These are phyloP conservation scores for Calyptommatus sinebrachiatus DNA, from an alignment of 2,113 vertebrate genomes.

Conservation along the genomic window DNA sequence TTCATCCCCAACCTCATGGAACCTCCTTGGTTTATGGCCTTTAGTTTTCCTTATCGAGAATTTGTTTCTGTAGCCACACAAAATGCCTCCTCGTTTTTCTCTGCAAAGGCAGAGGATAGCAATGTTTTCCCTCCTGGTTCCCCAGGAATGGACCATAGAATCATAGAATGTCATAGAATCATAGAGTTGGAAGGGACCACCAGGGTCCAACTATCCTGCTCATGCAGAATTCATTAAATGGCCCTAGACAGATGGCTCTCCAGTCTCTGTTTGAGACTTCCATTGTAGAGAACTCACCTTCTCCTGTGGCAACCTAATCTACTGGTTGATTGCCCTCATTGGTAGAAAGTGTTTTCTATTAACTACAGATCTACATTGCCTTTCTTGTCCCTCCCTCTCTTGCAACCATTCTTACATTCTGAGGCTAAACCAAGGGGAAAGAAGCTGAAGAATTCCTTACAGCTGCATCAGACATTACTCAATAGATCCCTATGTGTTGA, in stretches of 20 bases:
- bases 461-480: neutral
- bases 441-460: neutral
- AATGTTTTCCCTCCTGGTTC: neutral
- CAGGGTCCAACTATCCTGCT: too few relatives aligned
- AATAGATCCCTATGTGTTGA: neutral
- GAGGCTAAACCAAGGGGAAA: neutral
- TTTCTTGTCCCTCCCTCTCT: neutral
- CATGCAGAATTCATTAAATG: too few relatives aligned
- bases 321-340: too few relatives aligned
- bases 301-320: too few relatives aligned
- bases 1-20: neutral
- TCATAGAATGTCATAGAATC: too few relatives aligned
- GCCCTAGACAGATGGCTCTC: too few relatives aligned
- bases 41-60: neutral
- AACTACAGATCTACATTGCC: neutral
- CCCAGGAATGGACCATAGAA: neutral
- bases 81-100: slow-evolving; percentile 3
- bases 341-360: too few relatives aligned
- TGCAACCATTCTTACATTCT: neutral
- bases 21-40: slow-evolving; percentile 3
- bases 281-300: too few relatives aligned
- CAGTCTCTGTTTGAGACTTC: too few relatives aligned
- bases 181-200: too few relatives aligned
- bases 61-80: neutral
- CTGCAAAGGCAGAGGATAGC: too few relatives aligned